phyloP scores from a whole-genome alignment of 2,888 invertebrate species.

The Thera britannica region DNA sequence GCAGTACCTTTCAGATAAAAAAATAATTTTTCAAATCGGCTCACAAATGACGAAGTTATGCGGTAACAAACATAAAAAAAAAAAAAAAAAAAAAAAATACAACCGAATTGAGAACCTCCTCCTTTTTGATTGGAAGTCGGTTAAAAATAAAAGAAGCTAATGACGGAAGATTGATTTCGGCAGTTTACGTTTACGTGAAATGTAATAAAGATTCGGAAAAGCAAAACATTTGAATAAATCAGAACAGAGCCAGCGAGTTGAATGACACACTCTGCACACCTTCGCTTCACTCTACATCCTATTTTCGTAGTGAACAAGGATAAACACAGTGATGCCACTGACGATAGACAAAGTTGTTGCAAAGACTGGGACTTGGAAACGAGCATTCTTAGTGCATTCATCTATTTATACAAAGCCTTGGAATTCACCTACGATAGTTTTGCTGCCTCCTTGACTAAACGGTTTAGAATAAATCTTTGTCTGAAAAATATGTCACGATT shows the following conservation, averaged over 20 bases:
- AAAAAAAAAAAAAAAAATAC: no score
- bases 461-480: no score
- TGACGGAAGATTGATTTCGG: neutral
- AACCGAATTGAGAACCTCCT: no score
- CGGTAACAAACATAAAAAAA: no score
- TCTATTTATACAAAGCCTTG: slow-evolving; percentile 57
- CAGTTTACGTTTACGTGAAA: neutral
- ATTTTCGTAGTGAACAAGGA: slow-evolving; percentile 28
- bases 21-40: no score
- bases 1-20: no score
- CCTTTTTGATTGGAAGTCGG: no score
- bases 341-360: slow-evolving; percentile 23
- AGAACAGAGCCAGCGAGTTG: slow-evolving; percentile 24
- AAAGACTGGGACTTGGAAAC: slow-evolving; percentile 29
- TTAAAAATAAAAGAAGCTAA: neutral
- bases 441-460: neutral
- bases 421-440: slow-evolving; percentile 43
- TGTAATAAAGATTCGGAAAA: neutral
- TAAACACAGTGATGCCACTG: slow-evolving; percentile 26
- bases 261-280: slow-evolving; percentile 30
- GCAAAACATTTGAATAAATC: slow-evolving; percentile 17
- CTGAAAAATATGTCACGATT: no score
- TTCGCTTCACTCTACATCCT: slow-evolving; percentile 20
- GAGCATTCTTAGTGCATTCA: slow-evolving; percentile 42
- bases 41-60: no score